A percentile compares a stretch with the other conserved stretches of the same genome.
Conservation (phyloP, 2,113 vertebrate genomes). For the Alosa alosa region DNA sequence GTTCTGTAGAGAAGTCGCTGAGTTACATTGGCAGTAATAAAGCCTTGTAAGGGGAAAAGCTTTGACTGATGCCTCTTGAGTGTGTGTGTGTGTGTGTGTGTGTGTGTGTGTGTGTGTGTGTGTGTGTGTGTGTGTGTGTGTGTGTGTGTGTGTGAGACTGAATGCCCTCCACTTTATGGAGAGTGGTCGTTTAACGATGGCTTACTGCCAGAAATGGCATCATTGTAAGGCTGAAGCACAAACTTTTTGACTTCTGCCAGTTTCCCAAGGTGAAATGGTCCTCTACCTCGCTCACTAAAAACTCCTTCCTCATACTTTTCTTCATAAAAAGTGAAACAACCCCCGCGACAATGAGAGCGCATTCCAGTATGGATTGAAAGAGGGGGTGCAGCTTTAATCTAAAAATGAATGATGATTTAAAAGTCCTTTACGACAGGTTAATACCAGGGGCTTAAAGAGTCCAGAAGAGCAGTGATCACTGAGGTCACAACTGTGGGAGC, state of each 20-base stretch:
- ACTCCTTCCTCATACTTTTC: not conserved
- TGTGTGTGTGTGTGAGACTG: not conserved
- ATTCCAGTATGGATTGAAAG: not conserved
- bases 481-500: constrained; percentile 4
- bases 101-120: not conserved
- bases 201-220: not conserved
- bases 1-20: not conserved
- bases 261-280: not conserved
- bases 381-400: not conserved
- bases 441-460: not conserved
- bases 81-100: not conserved
- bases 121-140: not conserved
- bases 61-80: not conserved
- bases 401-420: constrained; percentile 2
- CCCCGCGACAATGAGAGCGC: not conserved
- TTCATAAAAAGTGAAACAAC: not conserved
- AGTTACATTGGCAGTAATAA: not conserved
- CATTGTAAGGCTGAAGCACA: not conserved
- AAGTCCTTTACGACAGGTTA: not conserved
- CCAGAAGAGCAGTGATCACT: not conserved
- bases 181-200: not conserved
- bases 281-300: not conserved
- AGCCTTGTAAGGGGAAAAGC: not conserved
- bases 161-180: constrained; percentile 2
- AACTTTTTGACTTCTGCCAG: not conserved